Base-by-base conservation (phyloP, 2,113 vertebrate species). In the Lophius piscatorius region DNA sequence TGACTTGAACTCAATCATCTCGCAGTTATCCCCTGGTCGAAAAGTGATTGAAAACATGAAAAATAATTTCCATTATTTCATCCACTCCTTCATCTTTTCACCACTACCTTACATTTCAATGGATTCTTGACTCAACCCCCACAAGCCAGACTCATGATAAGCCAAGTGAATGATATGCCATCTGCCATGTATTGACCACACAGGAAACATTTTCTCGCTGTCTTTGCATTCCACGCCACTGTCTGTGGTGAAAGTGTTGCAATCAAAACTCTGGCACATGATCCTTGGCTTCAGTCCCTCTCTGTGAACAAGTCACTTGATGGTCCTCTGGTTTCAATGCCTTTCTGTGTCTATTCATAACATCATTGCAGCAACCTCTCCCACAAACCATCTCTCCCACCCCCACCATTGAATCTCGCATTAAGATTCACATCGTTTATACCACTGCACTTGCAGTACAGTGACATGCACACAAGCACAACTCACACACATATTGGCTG, bases 251-350 rank as follows among this genome's bases (percentile, higher is more conserved):
- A 64, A 58, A 51, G 39, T 35, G 24, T 47, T 39, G 54, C 54
- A 77, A 67, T 79, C 71, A 70, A 50, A 54, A 35, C 29, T 60
- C 52, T 81, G 68, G 74, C 74, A 20, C 62, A 52, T 8, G 34
- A 26, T 28, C 39, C 44, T 56, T 75, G 64, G 75, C 80, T 58
- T 49, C 28, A 9, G 2, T 69, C 45, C n/a, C 9, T 20, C 10
- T 24, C 54, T 50, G 22, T 55, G 45, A 67, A 59, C 20, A 61
- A 55, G 39, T 66, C 63, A 68, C 50, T 72, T 78, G 78, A 87
- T 81, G 78, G 75, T 77, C 70, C 62, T 34, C 57, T 74, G 73
- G 50, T 78, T 85, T 78, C 49, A 22, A 1, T 47, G 40, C 51
- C 49, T 60, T 59, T 63, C 17, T 8, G 35, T 58, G 47, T 63